Conservation (phyloP, 2,797 vertebrate species). For the Gymnoscopelus braueri region DNA sequence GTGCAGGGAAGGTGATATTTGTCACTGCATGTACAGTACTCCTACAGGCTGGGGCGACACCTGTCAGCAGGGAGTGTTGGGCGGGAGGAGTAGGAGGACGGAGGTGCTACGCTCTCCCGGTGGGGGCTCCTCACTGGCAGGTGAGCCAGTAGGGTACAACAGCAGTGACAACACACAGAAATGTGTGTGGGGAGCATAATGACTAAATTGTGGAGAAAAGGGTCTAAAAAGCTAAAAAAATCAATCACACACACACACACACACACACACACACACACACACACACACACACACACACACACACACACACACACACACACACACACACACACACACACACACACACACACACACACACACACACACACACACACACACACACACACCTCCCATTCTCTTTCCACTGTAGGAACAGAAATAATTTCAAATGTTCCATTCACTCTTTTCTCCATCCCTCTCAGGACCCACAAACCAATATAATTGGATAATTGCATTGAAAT, state of each 20-base stretch:
- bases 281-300: not conserved
- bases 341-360: not conserved
- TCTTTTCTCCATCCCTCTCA: constrained; percentile 42
- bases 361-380: not conserved
- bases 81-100: too few relatives aligned
- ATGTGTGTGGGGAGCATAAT: too few relatives aligned
- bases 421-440: constrained; percentile 38
- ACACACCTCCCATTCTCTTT: constrained; percentile 27
- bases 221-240: not conserved
- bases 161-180: too few relatives aligned
- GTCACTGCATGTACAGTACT: too few relatives aligned
- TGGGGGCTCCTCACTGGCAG: too few relatives aligned
- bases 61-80: too few relatives aligned
- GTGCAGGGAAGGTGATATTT: too few relatives aligned
- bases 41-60: too few relatives aligned
- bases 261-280: constrained; percentile 6
- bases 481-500: constrained; percentile 54
- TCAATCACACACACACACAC: not conserved
- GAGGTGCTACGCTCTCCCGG: too few relatives aligned
- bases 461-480: constrained; percentile 38
- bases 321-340: constrained; percentile 2
- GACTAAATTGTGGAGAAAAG: too few relatives aligned
- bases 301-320: constrained; percentile 14
- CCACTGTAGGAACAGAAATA: constrained; percentile 34
- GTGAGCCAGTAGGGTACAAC: too few relatives aligned